A percentile compares a stretch with the other conserved stretches of the same genome.
Evolutionary conservation across 2,888 invertebrate species (phyloP).

Genomic region (Papilio elwesi): DNA sequence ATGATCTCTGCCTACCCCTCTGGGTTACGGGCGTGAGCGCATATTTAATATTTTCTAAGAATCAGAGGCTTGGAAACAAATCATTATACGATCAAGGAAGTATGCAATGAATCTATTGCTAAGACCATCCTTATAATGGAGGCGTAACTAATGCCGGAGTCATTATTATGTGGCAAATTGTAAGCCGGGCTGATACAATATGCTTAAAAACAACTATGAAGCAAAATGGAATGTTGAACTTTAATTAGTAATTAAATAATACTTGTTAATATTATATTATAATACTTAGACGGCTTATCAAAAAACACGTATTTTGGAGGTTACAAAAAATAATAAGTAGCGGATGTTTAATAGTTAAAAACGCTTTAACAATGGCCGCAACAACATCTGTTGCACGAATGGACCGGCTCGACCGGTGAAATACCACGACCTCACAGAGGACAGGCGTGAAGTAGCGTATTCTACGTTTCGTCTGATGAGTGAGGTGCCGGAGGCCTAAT

Average conservation of each 20-base stretch:
- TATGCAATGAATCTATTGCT: background rate
- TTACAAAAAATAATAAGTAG: background rate
- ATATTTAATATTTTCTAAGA: background rate
- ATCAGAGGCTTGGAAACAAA: background rate
- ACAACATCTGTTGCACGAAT: too few relatives aligned
- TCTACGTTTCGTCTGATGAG: too few relatives aligned
- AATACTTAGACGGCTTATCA: background rate
- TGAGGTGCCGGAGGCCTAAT: too few relatives aligned
- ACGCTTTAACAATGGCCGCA: too few relatives aligned
- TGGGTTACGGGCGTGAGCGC: too few relatives aligned
- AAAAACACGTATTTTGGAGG: background rate
- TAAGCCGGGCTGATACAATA: background rate
- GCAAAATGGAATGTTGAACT: background rate
- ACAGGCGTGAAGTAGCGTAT: too few relatives aligned
- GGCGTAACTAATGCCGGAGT: background rate
- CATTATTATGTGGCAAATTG: background rate
- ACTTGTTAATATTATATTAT: background rate
- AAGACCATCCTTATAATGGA: conserved; percentile 13
- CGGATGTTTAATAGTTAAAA: background rate
- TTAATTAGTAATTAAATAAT: background rate
- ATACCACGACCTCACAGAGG: too few relatives aligned
- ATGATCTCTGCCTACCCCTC: too few relatives aligned
- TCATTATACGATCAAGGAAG: conserved; percentile 15
- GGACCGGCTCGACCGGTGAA: too few relatives aligned
- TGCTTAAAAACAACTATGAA: background rate